Conservation (phyloP, 2,113 vertebrate genomes). For the Dendrocopos noguchii region DNA sequence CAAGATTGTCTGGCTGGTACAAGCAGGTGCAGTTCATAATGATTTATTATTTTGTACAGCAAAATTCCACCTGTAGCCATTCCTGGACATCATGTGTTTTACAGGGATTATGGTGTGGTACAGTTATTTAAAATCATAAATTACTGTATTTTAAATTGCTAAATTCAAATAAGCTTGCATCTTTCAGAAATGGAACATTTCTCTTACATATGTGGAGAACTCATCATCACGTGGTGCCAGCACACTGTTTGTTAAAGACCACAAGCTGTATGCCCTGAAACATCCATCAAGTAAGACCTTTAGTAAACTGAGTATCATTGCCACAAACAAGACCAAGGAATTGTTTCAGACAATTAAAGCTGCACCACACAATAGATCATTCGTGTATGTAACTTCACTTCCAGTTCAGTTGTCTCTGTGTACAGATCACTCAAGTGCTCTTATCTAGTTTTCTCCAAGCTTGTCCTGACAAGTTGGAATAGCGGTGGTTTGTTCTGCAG, state of each 20-base stretch:
- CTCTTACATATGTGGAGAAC: neutral
- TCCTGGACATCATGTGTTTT: neutral
- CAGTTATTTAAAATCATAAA: neutral
- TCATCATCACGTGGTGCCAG: neutral
- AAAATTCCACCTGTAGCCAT: neutral
- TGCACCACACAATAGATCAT: neutral
- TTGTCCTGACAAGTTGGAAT: constrained; percentile 62
- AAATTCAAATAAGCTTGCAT: neutral
- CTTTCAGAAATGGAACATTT: neutral
- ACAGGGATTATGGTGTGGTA: neutral
- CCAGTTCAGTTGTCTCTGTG: constrained; percentile 43
- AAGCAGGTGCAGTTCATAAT: neutral
- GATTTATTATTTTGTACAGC: neutral
- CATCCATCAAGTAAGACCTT: neutral
- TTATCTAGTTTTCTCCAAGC: constrained; percentile 48
- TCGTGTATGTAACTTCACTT: constrained; percentile 32
- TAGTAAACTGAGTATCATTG: neutral
- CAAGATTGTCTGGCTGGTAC: neutral
- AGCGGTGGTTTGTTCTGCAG: constrained; percentile 66
- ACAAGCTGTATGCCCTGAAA: neutral
- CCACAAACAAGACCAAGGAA: neutral
- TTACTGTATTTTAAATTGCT: neutral
- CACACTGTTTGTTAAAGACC: neutral
- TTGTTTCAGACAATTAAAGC: constrained; percentile 31
- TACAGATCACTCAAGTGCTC: constrained; percentile 54